These are phyloP conservation scores for Synaphobranchus kaupii DNA, from an alignment of 2,797 vertebrate genomes.

Conservation along the genomic window DNA sequence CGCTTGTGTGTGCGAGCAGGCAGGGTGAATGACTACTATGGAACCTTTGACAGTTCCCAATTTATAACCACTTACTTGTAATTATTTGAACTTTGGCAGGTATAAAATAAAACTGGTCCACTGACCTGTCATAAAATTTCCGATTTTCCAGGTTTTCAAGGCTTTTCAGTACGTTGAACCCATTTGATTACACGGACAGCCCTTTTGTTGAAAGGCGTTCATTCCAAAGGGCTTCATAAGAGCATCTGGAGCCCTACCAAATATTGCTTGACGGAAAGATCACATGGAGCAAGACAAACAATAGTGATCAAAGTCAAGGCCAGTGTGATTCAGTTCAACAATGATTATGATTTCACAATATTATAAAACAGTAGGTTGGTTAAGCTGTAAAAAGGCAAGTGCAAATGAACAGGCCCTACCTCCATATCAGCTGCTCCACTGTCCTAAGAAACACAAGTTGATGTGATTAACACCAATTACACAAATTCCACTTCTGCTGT, in stretches of 20 bases:
- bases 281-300: background rate
- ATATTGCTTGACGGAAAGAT: background rate
- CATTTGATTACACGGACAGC: background rate
- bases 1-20: background rate
- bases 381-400: background rate
- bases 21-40: background rate
- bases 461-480: background rate
- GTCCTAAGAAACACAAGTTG: background rate
- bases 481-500: background rate
- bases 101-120: background rate
- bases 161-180: constrained; percentile 9
- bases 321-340: background rate
- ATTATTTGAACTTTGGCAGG: constrained; percentile 30
- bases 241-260: background rate
- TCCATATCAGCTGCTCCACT: background rate
- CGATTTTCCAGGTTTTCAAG: background rate
- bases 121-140: constrained; percentile 26
- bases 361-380: background rate
- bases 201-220: background rate
- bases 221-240: background rate
- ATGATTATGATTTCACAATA: background rate
- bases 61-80: constrained; percentile 17
- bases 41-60: background rate
- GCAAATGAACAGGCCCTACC: background rate
- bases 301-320: constrained; percentile 5